phyloP scores from a whole-genome alignment of 1,140 invertebrate genomes.

The Panulirus ornatus region DNA sequence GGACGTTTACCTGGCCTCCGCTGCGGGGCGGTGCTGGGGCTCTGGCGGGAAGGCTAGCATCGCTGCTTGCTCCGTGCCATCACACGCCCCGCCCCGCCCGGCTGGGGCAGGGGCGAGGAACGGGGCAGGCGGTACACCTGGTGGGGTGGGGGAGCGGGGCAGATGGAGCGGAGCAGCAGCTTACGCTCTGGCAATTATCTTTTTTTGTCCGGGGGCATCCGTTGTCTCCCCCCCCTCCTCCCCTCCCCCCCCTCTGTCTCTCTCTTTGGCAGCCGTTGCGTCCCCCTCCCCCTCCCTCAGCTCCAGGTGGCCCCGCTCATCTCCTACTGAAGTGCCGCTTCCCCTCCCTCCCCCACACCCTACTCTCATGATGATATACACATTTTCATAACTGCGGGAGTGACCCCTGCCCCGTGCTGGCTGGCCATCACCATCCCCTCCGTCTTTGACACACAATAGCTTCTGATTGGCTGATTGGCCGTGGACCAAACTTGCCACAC shows the following conservation, averaged over 20 bases:
- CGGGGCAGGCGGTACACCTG: neutral
- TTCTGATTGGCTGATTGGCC: too few species aligned
- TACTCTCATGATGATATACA: too few species aligned
- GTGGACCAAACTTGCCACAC: too few species aligned
- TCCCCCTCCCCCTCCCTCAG: neutral
- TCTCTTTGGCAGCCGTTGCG: neutral
- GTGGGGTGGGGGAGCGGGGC: neutral
- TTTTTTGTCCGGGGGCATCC: neutral
- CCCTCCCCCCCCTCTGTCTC: constrained; percentile 33
- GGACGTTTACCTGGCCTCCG: neutral
- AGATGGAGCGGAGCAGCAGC: neutral
- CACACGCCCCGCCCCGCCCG: neutral
- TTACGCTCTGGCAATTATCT: neutral
- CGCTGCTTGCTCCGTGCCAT: neutral
- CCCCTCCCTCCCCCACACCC: neutral
- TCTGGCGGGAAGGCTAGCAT: too few species aligned
- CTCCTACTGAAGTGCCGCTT: neutral
- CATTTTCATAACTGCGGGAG: too few species aligned
- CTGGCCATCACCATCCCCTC: too few species aligned
- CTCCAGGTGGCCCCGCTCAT: neutral
- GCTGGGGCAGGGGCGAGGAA: neutral
- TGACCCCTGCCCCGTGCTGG: too few species aligned
- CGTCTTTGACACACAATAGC: too few species aligned
- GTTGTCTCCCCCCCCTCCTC: neutral
- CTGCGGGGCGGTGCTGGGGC: neutral